Evolutionary conservation across 30 jellyfish, hydroid and myxozoan species (phyloP).

Genomic region (Cassiopea andromeda): DNA sequence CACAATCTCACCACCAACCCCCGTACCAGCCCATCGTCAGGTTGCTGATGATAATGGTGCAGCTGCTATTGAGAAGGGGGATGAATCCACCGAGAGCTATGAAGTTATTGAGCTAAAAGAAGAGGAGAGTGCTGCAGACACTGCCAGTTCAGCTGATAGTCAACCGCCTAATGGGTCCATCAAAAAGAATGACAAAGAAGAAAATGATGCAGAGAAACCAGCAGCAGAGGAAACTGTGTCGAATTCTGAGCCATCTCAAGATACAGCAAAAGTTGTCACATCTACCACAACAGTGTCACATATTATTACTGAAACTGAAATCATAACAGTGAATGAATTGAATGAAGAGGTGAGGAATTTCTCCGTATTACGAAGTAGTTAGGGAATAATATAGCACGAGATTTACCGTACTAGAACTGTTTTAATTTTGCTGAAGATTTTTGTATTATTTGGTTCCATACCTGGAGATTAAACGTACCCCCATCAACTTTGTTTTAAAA

Average conservation of each 20-base stretch:
- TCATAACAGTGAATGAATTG: conserved; percentile 37
- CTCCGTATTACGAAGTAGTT: background rate
- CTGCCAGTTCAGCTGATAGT: background rate
- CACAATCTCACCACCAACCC: conserved; percentile 62
- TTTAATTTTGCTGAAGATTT: too few species aligned
- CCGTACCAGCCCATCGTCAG: conserved; percentile 36
- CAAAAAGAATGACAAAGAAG: background rate
- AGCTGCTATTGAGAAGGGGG: background rate
- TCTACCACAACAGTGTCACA: conserved; percentile 34
- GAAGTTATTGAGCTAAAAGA: conserved; percentile 25
- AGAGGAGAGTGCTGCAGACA: conserved; percentile 2
- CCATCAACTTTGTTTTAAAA: too few species aligned
- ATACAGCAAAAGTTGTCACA: conserved; percentile 12
- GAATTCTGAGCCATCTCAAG: conserved; percentile 10
- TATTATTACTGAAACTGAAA: conserved; percentile 34
- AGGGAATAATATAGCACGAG: background rate
- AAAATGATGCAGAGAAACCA: background rate
- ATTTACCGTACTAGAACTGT: too few species aligned
- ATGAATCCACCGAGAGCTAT: conserved; percentile 14
- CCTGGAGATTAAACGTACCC: too few species aligned
- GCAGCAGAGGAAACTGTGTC: background rate
- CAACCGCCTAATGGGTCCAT: background rate
- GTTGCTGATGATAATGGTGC: background rate
- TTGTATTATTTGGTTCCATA: too few species aligned
- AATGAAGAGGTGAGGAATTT: conserved; percentile 39